Percentiles rank a stretch among this genome's conserved stretches.
Evolutionary conservation across 2,797 vertebrate species (phyloP).

Genomic region (Pseudopleuronectes americanus): DNA sequence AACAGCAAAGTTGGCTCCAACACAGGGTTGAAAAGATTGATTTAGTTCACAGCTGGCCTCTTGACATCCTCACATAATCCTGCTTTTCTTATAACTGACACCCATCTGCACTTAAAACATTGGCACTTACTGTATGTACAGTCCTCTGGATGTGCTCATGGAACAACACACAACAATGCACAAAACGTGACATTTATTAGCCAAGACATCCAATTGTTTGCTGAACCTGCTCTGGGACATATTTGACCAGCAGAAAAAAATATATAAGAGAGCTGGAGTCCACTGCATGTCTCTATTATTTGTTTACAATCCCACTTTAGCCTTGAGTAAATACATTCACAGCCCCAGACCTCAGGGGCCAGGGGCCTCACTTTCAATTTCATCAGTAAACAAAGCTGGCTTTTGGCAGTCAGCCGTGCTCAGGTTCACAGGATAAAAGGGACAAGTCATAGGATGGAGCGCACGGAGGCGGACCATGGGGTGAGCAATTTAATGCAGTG

Average conservation of each 20-base stretch:
- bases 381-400: constrained; percentile 66
- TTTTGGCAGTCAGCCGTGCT: constrained; percentile 58
- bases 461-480: constrained; percentile 40
- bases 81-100: constrained; percentile 41
- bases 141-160: constrained; percentile 8
- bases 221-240: constrained; percentile 26
- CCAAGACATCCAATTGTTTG: constrained; percentile 28
- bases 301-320: constrained; percentile 48
- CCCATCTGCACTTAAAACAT: constrained; percentile 32
- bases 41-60: constrained; percentile 31
- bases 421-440: constrained; percentile 61
- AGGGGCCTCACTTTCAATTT: constrained; percentile 59
- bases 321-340: constrained; percentile 46
- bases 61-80: constrained; percentile 56
- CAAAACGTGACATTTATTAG: constrained; percentile 22
- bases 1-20: constrained; percentile 51
- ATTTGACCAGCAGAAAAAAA: constrained; percentile 15
- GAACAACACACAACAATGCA: constrained; percentile 3
- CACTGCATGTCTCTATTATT: constrained; percentile 40
- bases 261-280: neutral
- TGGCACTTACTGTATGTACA: constrained; percentile 16
- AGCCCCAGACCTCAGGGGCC: constrained; percentile 50
- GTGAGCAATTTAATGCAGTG: constrained; percentile 54
- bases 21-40: constrained; percentile 50
- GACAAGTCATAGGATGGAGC: constrained; percentile 46